Evolutionary conservation across 2,113 vertebrate species (phyloP).

Genomic region (Platichthys stellatus): DNA sequence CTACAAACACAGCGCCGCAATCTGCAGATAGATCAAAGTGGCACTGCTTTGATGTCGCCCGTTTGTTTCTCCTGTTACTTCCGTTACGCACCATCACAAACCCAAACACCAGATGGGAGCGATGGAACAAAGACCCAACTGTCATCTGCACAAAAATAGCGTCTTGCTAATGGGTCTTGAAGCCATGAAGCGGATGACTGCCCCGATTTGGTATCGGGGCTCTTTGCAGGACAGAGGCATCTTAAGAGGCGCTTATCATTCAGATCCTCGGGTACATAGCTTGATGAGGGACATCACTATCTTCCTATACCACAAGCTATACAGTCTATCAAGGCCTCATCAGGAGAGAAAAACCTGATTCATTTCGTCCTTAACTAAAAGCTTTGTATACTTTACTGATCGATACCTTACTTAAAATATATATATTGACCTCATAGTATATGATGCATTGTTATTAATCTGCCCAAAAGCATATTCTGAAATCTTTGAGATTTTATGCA

Average conservation of each 20-base stretch:
- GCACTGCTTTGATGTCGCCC: constrained; percentile 42
- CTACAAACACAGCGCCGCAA: constrained; percentile 48
- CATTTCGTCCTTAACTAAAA: too few relatives aligned
- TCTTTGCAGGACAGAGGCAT: constrained; percentile 8
- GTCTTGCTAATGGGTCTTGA: constrained; percentile 41
- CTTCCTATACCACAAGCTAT: constrained; percentile 21
- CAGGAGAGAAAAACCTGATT: too few relatives aligned
- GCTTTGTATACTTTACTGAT: too few relatives aligned
- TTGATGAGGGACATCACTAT: constrained; percentile 38
- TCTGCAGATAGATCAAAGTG: constrained; percentile 66
- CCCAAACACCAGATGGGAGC: constrained; percentile 74
- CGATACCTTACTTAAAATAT: too few relatives aligned
- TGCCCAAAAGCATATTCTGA: too few relatives aligned
- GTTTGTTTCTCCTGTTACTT: constrained; percentile 41
- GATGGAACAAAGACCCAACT: constrained; percentile 45
- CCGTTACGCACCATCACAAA: constrained; percentile 56
- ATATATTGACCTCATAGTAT: too few relatives aligned
- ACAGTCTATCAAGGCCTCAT: not conserved
- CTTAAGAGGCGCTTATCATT: constrained; percentile 32
- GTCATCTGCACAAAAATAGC: constrained; percentile 52
- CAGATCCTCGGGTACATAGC: constrained; percentile 13
- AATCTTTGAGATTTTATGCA: too few relatives aligned
- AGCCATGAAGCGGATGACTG: constrained; percentile 11
- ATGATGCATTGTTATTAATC: too few relatives aligned
- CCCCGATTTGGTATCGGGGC: constrained; percentile 12